phyloP scores from a whole-genome alignment of 2,113 vertebrate species.

The Crotophaga sulcirostris region DNA sequence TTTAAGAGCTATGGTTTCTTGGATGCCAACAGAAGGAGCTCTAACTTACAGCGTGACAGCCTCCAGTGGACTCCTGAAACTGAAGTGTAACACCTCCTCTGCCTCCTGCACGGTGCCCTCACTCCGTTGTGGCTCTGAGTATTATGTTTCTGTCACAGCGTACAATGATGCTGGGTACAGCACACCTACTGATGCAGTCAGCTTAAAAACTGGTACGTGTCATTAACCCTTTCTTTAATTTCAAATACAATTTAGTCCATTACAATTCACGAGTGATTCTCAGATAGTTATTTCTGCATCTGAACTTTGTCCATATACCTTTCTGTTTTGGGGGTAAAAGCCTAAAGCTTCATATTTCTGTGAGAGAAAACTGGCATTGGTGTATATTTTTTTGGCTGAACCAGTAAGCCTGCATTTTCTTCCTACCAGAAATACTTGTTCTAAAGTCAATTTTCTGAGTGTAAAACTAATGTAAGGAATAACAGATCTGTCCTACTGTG shows the following conservation, averaged over 20 bases:
- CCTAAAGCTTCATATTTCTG: not conserved
- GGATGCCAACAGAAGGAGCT: slow-evolving; percentile 77
- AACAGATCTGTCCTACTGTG: not conserved
- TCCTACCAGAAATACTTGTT: not conserved
- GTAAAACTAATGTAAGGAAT: not conserved
- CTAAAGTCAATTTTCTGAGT: not conserved
- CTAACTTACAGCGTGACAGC: slow-evolving; percentile 71
- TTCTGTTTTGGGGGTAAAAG: not conserved
- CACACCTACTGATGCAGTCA: slow-evolving; percentile 68
- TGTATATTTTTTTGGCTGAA: not conserved
- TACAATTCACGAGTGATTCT: not conserved
- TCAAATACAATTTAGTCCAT: not conserved
- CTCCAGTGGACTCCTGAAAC: slow-evolving; percentile 27
- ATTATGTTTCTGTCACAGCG: slow-evolving; percentile 78
- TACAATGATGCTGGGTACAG: slow-evolving; percentile 85
- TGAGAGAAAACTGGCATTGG: not conserved
- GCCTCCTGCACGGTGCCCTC: slow-evolving; percentile 76
- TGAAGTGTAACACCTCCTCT: slow-evolving; percentile 73
- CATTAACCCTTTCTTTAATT: not conserved
- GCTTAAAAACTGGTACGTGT: slow-evolving; percentile 82
- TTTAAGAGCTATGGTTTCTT: slow-evolving; percentile 74
- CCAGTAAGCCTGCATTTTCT: not conserved
- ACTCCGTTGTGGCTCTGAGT: slow-evolving; percentile 82
- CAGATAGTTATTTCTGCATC: not conserved
- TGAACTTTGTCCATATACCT: not conserved